These are phyloP conservation scores for Hippopotamus amphibius DNA, from an alignment of 2,113 vertebrate species.

Conservation along the genomic window DNA sequence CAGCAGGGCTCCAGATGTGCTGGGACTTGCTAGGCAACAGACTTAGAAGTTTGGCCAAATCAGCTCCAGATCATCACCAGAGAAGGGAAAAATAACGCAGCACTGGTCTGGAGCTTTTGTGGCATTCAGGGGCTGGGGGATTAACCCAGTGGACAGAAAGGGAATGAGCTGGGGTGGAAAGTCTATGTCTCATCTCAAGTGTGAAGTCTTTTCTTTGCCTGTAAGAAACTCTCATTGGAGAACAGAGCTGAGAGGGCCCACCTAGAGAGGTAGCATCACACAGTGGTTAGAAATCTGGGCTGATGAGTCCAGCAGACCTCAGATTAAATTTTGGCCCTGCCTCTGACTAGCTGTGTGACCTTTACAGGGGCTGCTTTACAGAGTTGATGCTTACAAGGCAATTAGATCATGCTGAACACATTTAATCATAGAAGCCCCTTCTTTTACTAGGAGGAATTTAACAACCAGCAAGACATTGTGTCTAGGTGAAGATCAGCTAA, in stretches of 20 bases:
- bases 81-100: background rate
- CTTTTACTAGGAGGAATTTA: constrained; percentile 3
- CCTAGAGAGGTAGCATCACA: background rate
- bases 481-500: background rate
- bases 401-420: background rate
- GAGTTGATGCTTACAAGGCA: background rate
- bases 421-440: background rate
- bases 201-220: background rate
- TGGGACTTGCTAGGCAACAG: constrained; percentile 75
- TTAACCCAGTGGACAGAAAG: background rate
- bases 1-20: constrained; percentile 78
- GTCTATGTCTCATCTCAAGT: background rate
- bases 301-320: background rate
- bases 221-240: background rate
- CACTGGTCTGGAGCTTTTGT: background rate
- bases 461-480: background rate
- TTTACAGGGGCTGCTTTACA: background rate
- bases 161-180: background rate
- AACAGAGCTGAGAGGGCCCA: background rate
- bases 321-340: background rate
- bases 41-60: constrained; percentile 72
- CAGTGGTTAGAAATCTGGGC: background rate
- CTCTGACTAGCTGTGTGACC: background rate
- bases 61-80: constrained; percentile 69
- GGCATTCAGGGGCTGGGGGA: background rate